phyloP scores from a whole-genome alignment of 2,888 invertebrate species.

The Drosophila greeni region DNA sequence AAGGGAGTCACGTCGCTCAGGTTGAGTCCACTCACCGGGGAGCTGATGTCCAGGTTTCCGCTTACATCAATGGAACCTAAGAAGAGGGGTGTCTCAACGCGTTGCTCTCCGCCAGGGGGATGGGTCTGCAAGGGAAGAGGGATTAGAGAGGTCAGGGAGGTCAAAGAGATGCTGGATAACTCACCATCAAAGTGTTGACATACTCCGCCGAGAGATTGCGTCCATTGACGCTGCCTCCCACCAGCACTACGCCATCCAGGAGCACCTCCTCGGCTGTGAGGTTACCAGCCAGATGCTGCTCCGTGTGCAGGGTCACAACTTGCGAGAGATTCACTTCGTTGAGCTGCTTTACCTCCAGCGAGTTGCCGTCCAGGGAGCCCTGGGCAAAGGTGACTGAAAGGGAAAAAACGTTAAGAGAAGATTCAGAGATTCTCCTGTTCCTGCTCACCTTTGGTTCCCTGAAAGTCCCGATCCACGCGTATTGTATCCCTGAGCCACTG shows the following conservation, averaged over 20 bases:
- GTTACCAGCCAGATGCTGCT: conserved; percentile 78
- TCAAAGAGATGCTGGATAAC: conserved; percentile 21
- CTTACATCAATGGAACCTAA: conserved; percentile 77
- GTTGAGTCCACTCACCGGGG: conserved; percentile 77
- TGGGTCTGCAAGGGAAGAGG: conserved; percentile 57
- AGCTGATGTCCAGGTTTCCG: conserved; percentile 66
- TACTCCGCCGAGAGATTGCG: conserved; percentile 79
- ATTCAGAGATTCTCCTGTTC: too few species aligned
- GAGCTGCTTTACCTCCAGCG: conserved; percentile 77
- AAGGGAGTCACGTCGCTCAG: conserved; percentile 77
- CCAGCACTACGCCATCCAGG: conserved; percentile 65
- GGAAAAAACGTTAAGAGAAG: too few species aligned
- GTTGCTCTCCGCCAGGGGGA: conserved; percentile 64
- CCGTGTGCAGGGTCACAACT: conserved; percentile 79
- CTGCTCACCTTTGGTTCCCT: conserved; percentile 54
- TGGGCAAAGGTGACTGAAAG: conserved; percentile 75
- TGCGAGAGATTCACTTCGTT: conserved; percentile 79
- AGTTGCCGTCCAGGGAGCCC: conserved; percentile 77
- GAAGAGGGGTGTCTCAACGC: conserved; percentile 77
- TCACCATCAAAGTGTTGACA: conserved; percentile 81
- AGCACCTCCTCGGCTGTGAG: conserved; percentile 77
- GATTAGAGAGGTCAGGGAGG: too few species aligned
- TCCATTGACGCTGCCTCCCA: conserved; percentile 78
- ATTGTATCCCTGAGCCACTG: conserved; percentile 79
- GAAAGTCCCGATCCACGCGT: conserved; percentile 76